Base-by-base conservation (phyloP, 2,888 invertebrate species). In the Microplitis deprimator region DNA sequence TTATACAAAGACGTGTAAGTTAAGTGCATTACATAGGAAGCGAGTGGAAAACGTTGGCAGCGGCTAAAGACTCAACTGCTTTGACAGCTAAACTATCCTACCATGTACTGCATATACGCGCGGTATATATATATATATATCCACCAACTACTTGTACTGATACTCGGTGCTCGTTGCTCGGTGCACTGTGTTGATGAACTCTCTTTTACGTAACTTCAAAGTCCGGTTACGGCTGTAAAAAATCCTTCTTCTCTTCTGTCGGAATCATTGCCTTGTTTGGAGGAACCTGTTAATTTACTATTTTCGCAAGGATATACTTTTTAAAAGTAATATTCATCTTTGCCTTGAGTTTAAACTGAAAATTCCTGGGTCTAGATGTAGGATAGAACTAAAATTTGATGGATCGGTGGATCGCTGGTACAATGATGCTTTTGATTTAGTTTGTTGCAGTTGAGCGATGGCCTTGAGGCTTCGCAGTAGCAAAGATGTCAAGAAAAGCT, bases 401-500 rank as follows among this genome's bases (percentile, higher is more conserved):
- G 29, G 29, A 4, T 50, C 50, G 50, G 50, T 50, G 13, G 50
- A 50, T 50, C 13, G 13, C 50, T 50, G 50, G 50, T 50, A 50
- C 50, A 50, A 38, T 72, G 61, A 61, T 40, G 5, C 5, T 29
- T 16, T n/a, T n/a, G 39, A 62, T 72, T 62, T 39, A 29, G 60
- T 72, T 67, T 75, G 29, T 77, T 77, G 40, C 77, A 77, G 77
- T 60, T 83, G 86, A 88, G 93, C 91, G 87, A 95, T 95, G 95
- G 95, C 95, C 89, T 91, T 95, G 87, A 93, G 95, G 91, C 90
- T 95, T 84, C 94, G 95, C 90, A 87, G 89, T 87, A 87, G 89
- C 84, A 96, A 96, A 90, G 96, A 96, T 89, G 95, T 96, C 85
- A 96, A 96, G 91, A 96, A 96, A 89, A 96, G 96, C 78, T 96